phyloP scores from a whole-genome alignment of 2,888 invertebrate species.

The Keiferia lycopersicella region DNA sequence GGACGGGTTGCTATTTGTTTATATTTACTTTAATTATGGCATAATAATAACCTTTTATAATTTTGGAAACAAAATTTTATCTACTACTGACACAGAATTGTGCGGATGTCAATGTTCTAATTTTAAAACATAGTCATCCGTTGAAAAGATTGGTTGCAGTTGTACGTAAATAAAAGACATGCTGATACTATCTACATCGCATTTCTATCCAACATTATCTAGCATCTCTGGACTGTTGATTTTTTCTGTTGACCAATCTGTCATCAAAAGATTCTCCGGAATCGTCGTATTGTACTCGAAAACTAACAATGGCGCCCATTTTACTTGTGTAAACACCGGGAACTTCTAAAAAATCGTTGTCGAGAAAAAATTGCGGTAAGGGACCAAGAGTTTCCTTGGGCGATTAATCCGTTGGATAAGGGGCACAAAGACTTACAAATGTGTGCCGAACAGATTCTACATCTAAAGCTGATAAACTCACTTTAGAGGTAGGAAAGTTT shows the following conservation, averaged over 20 bases:
- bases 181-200: no score
- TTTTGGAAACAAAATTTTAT: no score
- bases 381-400: slow-evolving; percentile 44
- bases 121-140: no score
- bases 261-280: slow-evolving; percentile 4
- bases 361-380: slow-evolving; percentile 54
- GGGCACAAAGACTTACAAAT: slow-evolving; percentile 69
- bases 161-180: no score
- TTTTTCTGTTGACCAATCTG: slow-evolving; percentile 3
- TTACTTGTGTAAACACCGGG: slow-evolving; percentile 47
- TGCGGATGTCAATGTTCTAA: no score
- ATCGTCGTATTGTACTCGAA: neutral
- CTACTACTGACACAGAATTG: no score
- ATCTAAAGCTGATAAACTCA: slow-evolving; percentile 74
- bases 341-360: slow-evolving; percentile 53
- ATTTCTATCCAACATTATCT: no score
- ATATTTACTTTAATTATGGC: no score
- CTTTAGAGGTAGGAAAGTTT: slow-evolving; percentile 57
- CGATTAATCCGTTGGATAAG: slow-evolving; percentile 68
- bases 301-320: slow-evolving; percentile 37
- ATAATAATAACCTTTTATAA: no score
- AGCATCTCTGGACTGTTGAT: no score
- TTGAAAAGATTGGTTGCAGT: no score
- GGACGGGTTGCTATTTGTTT: no score
- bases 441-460: slow-evolving; percentile 77